These are phyloP conservation scores for Hybos culiciformis DNA, from an alignment of 2,888 invertebrate genomes.

Conservation along the genomic window DNA sequence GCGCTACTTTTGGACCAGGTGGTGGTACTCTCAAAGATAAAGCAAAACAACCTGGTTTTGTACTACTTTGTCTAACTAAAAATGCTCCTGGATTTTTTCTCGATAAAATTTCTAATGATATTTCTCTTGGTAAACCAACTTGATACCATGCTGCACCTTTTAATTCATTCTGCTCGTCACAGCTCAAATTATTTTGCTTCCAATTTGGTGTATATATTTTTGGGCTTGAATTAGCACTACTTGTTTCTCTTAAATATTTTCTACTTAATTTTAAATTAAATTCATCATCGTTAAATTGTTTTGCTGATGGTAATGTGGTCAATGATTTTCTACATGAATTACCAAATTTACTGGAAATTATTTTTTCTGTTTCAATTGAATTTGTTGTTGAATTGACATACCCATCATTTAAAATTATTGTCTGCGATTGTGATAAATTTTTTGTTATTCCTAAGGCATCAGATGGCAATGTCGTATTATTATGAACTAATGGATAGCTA, in stretches of 20 bases:
- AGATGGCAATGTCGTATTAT: slow-evolving; percentile 46
- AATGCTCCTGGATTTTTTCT: slow-evolving; percentile 88
- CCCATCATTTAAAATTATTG: slow-evolving; percentile 53
- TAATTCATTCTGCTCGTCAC: slow-evolving; percentile 64
- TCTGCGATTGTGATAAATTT: slow-evolving; percentile 54
- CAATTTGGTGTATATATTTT: slow-evolving; percentile 37
- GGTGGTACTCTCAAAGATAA: slow-evolving; percentile 87
- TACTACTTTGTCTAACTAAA: slow-evolving; percentile 88
- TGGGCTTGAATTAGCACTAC: slow-evolving; percentile 37
- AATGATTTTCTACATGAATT: slow-evolving; percentile 36
- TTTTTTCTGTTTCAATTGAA: slow-evolving; percentile 49
- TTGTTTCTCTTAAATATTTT: slow-evolving; percentile 34
- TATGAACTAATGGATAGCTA: slow-evolving; percentile 61
- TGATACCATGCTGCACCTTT: slow-evolving; percentile 91
- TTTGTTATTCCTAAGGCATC: too few species aligned
- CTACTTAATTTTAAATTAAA: slow-evolving; percentile 30
- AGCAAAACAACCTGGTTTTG: slow-evolving; percentile 87
- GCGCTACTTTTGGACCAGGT: slow-evolving; percentile 65
- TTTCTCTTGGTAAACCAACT: slow-evolving; percentile 88
- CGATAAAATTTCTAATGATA: slow-evolving; percentile 80
- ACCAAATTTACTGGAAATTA: slow-evolving; percentile 35
- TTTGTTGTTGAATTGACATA: slow-evolving; percentile 77
- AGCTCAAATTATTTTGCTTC: slow-evolving; percentile 48
- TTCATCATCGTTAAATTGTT: slow-evolving; percentile 28
- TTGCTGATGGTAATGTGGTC: slow-evolving; percentile 29